Base-by-base conservation (phyloP, 2,797 vertebrate genomes). In the Cichlasoma orientale region DNA sequence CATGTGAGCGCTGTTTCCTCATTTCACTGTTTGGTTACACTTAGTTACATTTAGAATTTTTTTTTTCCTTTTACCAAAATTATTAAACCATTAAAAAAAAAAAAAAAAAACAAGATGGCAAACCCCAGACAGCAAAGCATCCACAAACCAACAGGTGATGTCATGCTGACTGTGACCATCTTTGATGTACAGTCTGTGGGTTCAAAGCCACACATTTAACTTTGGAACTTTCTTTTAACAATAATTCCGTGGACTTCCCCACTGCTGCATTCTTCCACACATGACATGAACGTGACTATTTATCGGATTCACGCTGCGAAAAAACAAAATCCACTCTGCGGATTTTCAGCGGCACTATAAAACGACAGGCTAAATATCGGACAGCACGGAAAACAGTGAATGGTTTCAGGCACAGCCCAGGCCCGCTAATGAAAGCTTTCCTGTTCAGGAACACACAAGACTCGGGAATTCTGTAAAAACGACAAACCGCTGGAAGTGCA, bases 401-500 rank as follows among this genome's bases (percentile, higher is more conserved):
- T 53, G 61, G 19, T 38, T 74, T 66, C 36, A 3, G 68, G 58
- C 2, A 19, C 68, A 41, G 75, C 47, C 21, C 31, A 0, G 41
- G 19, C 57, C 72, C 13, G 7, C 38, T 11, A 56, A 68, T 72
- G 23, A 75, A 18, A 66, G 56, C 23, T 31, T 41, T 50, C 66
- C 55, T 16, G 2, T 13, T 52, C 19, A 18, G 69, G 25, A 78
- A 27, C 63, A 70, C 3, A 29, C 52, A 1, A 53, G 53, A 47
- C 61, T 69, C 33, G 47, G 2, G 4, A 9, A 56, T 16, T 80
- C 55, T 29, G 58, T 19, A 54, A 76, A 53, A 21, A 21, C 47
- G 19, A 50, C 8, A 79, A 74, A 79, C 19, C 4, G 14, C 54
- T 55, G 61, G 79, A 56, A 71, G 54, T 12, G 70, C 57, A 82